Conservation (phyloP, 2,113 vertebrate species). For the Ardeotis arabs region DNA sequence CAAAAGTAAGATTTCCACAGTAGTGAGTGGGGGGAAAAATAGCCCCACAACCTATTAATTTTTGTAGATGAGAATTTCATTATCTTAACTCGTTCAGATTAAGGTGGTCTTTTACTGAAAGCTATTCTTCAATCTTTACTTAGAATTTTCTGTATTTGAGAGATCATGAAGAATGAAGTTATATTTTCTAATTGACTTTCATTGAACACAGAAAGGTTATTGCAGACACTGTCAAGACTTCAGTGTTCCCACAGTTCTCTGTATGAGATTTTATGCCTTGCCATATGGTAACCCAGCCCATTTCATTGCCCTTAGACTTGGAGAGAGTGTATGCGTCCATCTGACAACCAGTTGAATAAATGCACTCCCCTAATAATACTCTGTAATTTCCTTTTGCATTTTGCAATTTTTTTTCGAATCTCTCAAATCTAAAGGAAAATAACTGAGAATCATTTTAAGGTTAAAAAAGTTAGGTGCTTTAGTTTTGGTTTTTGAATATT, state of each 20-base stretch:
- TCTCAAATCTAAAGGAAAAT: not conserved
- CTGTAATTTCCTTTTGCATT: not conserved
- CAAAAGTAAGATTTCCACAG: not conserved
- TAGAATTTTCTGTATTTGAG: not conserved
- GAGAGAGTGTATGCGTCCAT: not conserved
- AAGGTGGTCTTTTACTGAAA: not conserved
- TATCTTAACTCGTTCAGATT: not conserved
- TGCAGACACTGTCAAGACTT: not conserved
- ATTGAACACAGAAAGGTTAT: not conserved
- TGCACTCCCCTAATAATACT: not conserved
- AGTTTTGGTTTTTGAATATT: not conserved
- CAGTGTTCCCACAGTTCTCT: conserved; percentile 2
- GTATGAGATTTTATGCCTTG: not conserved
- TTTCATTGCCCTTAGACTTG: conserved; percentile 17
- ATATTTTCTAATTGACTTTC: conserved; percentile 33
- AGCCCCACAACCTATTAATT: not conserved
- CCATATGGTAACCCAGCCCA: not conserved
- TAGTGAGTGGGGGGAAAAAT: not conserved
- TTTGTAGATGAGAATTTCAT: not conserved
- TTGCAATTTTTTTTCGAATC: not conserved
- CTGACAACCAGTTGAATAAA: conserved; percentile 8
- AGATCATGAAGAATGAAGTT: not conserved
- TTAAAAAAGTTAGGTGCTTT: not conserved
- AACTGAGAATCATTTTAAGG: not conserved
- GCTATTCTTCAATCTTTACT: not conserved